These are phyloP conservation scores for Agonopterix arenella DNA, from an alignment of 2,888 invertebrate genomes.

Conservation along the genomic window DNA sequence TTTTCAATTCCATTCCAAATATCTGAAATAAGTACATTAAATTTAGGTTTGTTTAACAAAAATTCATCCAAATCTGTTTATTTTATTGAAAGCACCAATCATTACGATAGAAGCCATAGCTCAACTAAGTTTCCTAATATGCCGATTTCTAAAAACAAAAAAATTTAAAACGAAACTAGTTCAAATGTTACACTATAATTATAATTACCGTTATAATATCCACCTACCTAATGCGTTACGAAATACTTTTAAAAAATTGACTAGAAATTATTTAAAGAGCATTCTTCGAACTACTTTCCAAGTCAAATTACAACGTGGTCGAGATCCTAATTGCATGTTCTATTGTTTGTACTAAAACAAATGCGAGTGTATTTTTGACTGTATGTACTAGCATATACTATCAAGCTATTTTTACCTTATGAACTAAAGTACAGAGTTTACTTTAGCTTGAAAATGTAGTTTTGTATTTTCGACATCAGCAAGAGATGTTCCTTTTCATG, in stretches of 20 bases:
- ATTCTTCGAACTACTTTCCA: slow-evolving; percentile 55
- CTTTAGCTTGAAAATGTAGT: slow-evolving; percentile 9
- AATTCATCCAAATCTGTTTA: too few species aligned
- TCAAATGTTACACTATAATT: neutral
- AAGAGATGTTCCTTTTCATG: slow-evolving; percentile 41
- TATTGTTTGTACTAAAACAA: slow-evolving; percentile 35
- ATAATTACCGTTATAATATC: neutral
- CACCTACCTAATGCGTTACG: slow-evolving; percentile 23
- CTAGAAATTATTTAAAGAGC: slow-evolving; percentile 32
- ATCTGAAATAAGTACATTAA: too few species aligned
- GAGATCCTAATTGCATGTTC: slow-evolving; percentile 47
- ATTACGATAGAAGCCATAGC: too few species aligned
- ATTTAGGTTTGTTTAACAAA: too few species aligned
- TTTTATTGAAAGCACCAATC: too few species aligned
- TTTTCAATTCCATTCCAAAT: too few species aligned
- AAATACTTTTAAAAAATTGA: slow-evolving; percentile 42
- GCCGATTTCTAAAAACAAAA: too few species aligned
- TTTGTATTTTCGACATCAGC: slow-evolving; percentile 28
- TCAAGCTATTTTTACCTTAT: slow-evolving; percentile 4
- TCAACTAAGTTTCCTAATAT: too few species aligned
- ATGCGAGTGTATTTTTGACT: slow-evolving; percentile 1
- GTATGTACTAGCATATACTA: neutral
- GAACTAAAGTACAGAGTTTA: slow-evolving; percentile 13
- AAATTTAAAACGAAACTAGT: neutral
- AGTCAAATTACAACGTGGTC: slow-evolving; percentile 59